Base-by-base conservation (phyloP, 2,113 vertebrate genomes). In the Ammodytes dubius region DNA sequence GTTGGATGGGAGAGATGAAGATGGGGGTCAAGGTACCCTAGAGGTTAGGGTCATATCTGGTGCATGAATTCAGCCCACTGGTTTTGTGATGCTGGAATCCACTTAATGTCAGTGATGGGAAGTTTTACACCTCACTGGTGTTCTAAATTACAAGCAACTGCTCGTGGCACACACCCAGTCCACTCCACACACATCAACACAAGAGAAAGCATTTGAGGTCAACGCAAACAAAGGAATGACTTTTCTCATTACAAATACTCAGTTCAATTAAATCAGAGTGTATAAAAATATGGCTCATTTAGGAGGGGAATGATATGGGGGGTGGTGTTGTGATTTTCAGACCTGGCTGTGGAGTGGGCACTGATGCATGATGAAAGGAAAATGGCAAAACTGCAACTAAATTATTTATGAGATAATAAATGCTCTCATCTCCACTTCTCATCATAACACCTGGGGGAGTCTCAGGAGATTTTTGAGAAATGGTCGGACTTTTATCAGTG, bases 401-500 rank as follows among this genome's bases (percentile, higher is more conserved):
- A 82, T 78, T 43, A 72, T 85, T 58, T 27, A 83, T 65, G 12
- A 63, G 50, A 70, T 53, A 65, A 77, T 50, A 1, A 64, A 77
- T 66, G 14, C 37, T 54, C 37, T 54, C 10, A 47, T 43, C 12
- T 68, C 56, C n/a, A 14, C 14, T 66, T 57, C 57, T 68, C 13
- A 45, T 57, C 66, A 39, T 45, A 61, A 76, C 67, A 84, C 52
- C 37, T 65, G 40, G 37, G 61, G 58, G 50, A 75, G 1, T 37
- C 49, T 47, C n/a, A 19, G 6, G 15, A 58, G 37, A 5, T 56
- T 14, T 4, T 13, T 0, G n/a, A 14, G n/a, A 56, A 27, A 60
- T 13, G 11, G 27, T 56, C 17, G 6, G 42, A n/a, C 65, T 68
- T 67, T 11, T 60, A 40, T 45, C 54, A 46, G 59, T 27, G 11